Evolutionary conservation across 2,797 vertebrate species (phyloP).

Genomic region (Neoniphon sammara): DNA sequence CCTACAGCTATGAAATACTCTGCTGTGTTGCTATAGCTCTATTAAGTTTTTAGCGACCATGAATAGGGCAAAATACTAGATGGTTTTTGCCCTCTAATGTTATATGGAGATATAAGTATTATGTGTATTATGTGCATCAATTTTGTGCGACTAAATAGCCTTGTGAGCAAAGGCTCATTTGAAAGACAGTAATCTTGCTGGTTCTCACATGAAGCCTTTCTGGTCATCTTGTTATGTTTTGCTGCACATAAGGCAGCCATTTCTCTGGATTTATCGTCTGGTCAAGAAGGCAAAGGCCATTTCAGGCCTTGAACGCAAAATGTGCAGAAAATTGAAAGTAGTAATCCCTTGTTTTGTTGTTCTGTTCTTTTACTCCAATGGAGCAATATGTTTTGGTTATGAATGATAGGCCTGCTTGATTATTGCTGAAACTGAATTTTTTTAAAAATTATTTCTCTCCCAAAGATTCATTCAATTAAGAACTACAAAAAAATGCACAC

Average conservation of each 20-base stretch:
- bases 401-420: constrained; percentile 54
- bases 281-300: constrained; percentile 20
- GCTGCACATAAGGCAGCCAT: constrained; percentile 5
- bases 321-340: constrained; percentile 13
- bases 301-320: constrained; percentile 10
- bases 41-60: too few species aligned
- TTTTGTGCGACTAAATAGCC: background rate
- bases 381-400: constrained; percentile 32
- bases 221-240: too few species aligned
- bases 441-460: constrained; percentile 12
- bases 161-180: background rate
- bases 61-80: too few species aligned
- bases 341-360: constrained; percentile 14
- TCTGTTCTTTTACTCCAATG: constrained; percentile 18
- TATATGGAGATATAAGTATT: too few species aligned
- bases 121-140: too few species aligned
- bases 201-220: background rate
- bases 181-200: background rate
- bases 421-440: constrained; percentile 31
- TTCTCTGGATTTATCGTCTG: background rate
- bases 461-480: constrained; percentile 68
- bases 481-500: constrained; percentile 26
- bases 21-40: too few species aligned
- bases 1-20: too few species aligned
- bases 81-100: too few species aligned